A percentile compares a stretch with the other conserved stretches of the same genome.
These are phyloP conservation scores for Tauraco erythrolophus DNA, from an alignment of 2,113 vertebrate genomes.

Conservation along the genomic window DNA sequence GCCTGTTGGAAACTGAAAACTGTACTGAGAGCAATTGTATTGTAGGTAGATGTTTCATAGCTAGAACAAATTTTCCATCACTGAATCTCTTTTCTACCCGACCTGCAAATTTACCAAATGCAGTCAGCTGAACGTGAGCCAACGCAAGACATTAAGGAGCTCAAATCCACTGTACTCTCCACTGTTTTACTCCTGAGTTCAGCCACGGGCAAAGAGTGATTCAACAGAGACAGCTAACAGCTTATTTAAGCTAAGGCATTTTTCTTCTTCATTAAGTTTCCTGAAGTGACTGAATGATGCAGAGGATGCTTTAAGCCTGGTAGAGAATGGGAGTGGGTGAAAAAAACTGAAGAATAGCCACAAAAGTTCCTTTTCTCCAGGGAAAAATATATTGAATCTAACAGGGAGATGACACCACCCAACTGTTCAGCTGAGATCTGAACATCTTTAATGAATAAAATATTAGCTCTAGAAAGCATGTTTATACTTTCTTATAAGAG, in stretches of 20 bases:
- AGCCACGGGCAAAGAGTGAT: rapidly evolving
- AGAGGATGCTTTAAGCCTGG: neutral
- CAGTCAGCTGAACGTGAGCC: neutral
- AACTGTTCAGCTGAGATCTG: conserved; percentile 5
- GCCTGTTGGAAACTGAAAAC: neutral
- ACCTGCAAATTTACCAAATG: neutral
- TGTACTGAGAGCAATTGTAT: neutral
- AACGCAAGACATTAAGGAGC: neutral
- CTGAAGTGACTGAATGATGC: neutral
- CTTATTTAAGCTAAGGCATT: neutral
- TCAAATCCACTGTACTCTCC: neutral
- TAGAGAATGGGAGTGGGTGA: neutral
- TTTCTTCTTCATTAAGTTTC: neutral
- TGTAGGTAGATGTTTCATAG: neutral
- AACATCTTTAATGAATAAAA: conserved; percentile 37
- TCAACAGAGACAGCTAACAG: neutral
- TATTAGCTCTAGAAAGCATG: neutral
- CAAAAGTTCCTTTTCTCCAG: neutral
- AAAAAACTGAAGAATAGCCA: neutral
- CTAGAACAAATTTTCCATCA: neutral
- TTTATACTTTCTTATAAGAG: neutral
- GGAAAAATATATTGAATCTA: conserved; percentile 3
- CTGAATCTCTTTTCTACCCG: neutral
- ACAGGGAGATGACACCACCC: neutral
- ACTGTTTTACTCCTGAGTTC: neutral